These are phyloP conservation scores for Cosmia trapezina DNA, from an alignment of 2,888 invertebrate species.

Conservation along the genomic window DNA sequence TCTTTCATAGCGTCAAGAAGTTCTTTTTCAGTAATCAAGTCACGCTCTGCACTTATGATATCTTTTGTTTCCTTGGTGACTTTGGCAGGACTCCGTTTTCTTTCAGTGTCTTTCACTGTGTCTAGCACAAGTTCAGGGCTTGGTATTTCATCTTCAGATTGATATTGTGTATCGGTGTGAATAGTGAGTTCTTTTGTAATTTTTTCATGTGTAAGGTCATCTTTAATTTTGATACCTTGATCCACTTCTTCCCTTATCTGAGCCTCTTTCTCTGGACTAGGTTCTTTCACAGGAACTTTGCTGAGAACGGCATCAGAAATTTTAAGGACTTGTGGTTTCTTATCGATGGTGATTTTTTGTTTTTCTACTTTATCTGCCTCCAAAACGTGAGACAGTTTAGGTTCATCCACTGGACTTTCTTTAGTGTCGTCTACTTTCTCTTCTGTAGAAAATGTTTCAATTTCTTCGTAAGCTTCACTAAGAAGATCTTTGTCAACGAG, in stretches of 20 bases:
- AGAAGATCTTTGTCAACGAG: conserved; percentile 77
- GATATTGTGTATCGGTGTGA: conserved; percentile 26
- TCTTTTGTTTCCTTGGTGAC: background rate
- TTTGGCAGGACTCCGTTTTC: conserved; percentile 2
- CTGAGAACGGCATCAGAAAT: conserved; percentile 60
- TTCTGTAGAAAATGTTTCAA: conserved; percentile 46
- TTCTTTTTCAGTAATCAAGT: conserved; percentile 15
- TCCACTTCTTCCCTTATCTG: conserved; percentile 56
- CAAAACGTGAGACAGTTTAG: conserved; percentile 60
- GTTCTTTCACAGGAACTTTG: conserved; percentile 75
- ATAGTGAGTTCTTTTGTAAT: conserved; percentile 39
- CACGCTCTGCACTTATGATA: background rate
- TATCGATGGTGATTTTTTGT: conserved; percentile 74
- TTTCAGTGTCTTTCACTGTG: conserved; percentile 11
- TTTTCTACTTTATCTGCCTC: conserved; percentile 78
- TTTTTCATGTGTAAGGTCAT: conserved; percentile 31
- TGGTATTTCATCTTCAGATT: conserved; percentile 34
- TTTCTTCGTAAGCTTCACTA: conserved; percentile 74
- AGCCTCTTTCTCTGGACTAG: conserved; percentile 75
- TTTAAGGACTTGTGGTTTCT: conserved; percentile 39
- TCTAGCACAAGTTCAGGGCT: conserved; percentile 59
- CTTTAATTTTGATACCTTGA: conserved; percentile 49
- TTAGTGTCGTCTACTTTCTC: conserved; percentile 12
- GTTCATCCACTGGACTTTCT: conserved; percentile 2
- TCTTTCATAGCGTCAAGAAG: conserved; percentile 29